phyloP scores from a whole-genome alignment of 2,113 vertebrate species.

The Solea senegalensis region DNA sequence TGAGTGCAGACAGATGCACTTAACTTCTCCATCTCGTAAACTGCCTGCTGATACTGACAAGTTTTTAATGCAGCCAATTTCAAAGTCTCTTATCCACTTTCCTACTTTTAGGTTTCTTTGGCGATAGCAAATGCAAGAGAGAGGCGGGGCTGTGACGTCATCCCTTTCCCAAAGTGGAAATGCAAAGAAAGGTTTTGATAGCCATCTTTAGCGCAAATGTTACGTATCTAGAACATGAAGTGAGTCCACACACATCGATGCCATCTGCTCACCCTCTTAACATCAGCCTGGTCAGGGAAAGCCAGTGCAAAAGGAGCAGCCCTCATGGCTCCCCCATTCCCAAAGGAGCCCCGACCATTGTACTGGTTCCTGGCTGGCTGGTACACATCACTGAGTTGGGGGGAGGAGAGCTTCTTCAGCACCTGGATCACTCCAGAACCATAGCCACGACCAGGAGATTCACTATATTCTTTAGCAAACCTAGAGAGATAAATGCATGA shows the following conservation, averaged over 20 bases:
- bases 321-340: constrained; percentile 97
- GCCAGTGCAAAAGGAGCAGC: constrained; percentile 89
- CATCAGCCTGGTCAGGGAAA: constrained; percentile 82
- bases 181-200: no score
- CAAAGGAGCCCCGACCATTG: constrained; percentile 93
- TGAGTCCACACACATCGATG: neutral
- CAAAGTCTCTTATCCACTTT: no score
- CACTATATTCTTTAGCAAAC: constrained; percentile 94
- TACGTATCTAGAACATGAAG: neutral
- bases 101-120: no score
- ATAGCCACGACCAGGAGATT: constrained; percentile 90
- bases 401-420: constrained; percentile 91
- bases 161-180: no score
- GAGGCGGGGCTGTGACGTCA: no score
- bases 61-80: no score
- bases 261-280: constrained; percentile 84
- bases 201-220: neutral
- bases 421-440: constrained; percentile 93
- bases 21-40: no score
- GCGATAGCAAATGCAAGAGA: no score
- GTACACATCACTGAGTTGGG: constrained; percentile 89
- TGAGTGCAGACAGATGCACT: no score
- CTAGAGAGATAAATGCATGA: constrained; percentile 64
- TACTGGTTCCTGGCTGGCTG: constrained; percentile 95
- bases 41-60: no score